These are phyloP conservation scores for Zoanthus solanderi DNA, from an alignment of 92 coral and sea anemone species.

Conservation along the genomic window DNA sequence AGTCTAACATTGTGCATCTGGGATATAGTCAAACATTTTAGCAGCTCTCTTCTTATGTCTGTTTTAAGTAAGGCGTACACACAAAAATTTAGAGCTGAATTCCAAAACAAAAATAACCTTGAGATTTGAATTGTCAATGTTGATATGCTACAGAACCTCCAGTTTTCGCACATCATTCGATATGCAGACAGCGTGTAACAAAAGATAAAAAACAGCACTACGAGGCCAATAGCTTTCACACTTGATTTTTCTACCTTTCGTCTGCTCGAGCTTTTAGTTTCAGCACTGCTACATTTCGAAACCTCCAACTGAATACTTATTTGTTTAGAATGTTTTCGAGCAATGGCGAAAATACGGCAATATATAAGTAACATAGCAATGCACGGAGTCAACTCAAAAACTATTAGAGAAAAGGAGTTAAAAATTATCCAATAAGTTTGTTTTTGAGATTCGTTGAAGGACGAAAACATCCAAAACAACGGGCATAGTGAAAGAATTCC, in stretches of 20 bases:
- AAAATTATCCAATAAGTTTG: constrained; percentile 42
- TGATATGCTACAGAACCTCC: constrained; percentile 60
- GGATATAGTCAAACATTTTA: neutral
- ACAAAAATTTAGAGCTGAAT: constrained; percentile 76
- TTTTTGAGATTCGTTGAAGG: neutral
- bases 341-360: constrained; percentile 50
- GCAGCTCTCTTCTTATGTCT: constrained; percentile 67
- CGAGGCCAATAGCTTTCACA: constrained; percentile 77
- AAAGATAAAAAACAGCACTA: constrained; percentile 68
- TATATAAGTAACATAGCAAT: constrained; percentile 44
- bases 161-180: constrained; percentile 68
- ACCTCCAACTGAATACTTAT: constrained; percentile 4
- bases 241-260: constrained; percentile 56
- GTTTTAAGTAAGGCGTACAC: constrained; percentile 79
- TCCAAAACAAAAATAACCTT: constrained; percentile 65
- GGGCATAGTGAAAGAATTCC: constrained; percentile 65
- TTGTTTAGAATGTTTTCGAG: constrained; percentile 54
- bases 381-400: constrained; percentile 63
- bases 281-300: constrained; percentile 26
- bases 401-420: constrained; percentile 41
- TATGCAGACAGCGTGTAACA: constrained; percentile 74
- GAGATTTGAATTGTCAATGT: constrained; percentile 54
- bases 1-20: too few relatives aligned
- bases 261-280: neutral
- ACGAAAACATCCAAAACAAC: constrained; percentile 54